phyloP scores from a whole-genome alignment of 1,140 invertebrate genomes.

The Teleopsis dalmanni region DNA sequence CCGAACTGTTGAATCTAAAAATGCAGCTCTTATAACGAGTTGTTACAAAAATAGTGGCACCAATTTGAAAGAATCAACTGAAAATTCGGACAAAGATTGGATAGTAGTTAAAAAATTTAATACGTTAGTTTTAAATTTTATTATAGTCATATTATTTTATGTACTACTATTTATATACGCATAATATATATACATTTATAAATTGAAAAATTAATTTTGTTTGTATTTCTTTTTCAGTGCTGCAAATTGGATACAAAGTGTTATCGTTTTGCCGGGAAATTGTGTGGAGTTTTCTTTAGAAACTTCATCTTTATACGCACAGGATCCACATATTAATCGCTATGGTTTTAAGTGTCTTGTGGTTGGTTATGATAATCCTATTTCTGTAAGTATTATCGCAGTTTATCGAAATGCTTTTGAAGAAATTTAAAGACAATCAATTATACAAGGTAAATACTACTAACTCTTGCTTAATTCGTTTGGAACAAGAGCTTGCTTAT shows the following conservation, averaged over 20 bases:
- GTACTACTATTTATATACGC: no score
- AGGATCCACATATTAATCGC: constrained; percentile 73
- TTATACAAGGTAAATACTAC: constrained; percentile 36
- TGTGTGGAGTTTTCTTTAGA: constrained; percentile 91
- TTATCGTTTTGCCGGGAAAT: constrained; percentile 84
- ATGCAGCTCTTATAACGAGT: constrained; percentile 30
- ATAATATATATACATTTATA: background rate
- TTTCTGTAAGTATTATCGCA: constrained; percentile 19
- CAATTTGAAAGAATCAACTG: constrained; percentile 2
- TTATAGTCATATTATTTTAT: no score
- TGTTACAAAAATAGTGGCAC: constrained; percentile 16
- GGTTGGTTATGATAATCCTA: constrained; percentile 82
- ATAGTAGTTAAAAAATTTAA: constrained; percentile 44
- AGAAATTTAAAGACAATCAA: no score
- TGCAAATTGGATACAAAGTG: constrained; percentile 79
- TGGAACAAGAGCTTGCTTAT: constrained; percentile 87
- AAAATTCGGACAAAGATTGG: constrained; percentile 27
- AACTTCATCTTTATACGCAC: constrained; percentile 91
- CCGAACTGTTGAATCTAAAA: constrained; percentile 11
- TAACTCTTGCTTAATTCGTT: constrained; percentile 55
- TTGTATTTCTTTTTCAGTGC: constrained; percentile 44
- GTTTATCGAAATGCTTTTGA: background rate
- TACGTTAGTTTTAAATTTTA: constrained; percentile 25
- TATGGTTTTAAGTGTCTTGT: constrained; percentile 91
- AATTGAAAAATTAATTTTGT: background rate